phyloP scores from a whole-genome alignment of 2,797 vertebrate genomes.

The Pogoniulus pusillus region DNA sequence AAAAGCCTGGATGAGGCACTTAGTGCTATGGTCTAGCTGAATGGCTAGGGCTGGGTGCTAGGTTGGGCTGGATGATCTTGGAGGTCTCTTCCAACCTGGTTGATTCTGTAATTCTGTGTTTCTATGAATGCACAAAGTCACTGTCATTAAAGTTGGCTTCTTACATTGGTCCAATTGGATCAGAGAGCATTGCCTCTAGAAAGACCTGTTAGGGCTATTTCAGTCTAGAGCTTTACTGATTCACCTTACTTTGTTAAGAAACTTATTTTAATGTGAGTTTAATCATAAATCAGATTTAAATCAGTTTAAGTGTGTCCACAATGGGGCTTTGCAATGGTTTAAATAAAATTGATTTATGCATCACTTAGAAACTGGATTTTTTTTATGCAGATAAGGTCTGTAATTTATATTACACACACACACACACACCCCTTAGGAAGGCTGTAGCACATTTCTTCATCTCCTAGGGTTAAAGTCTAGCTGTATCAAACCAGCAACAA shows the following conservation, averaged over 20 bases:
- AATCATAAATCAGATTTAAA: conserved; percentile 12
- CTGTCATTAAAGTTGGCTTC: conserved; percentile 3
- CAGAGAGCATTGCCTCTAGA: neutral
- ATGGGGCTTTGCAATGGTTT: neutral
- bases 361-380: neutral
- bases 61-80: no score
- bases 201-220: conserved; percentile 27
- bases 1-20: no score
- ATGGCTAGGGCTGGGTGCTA: no score
- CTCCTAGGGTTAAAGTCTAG: neutral
- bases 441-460: neutral
- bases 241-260: conserved; percentile 17
- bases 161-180: neutral
- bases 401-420: neutral
- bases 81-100: no score
- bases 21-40: no score
- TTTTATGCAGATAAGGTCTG: neutral
- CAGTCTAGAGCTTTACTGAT: conserved; percentile 33
- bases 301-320: neutral
- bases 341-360: neutral
- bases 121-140: neutral
- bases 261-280: neutral
- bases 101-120: no score
- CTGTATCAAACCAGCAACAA: neutral
- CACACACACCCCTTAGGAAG: neutral